Conservation (phyloP, 1,140 invertebrate genomes). For the Macrosteles quadrilineatus region DNA sequence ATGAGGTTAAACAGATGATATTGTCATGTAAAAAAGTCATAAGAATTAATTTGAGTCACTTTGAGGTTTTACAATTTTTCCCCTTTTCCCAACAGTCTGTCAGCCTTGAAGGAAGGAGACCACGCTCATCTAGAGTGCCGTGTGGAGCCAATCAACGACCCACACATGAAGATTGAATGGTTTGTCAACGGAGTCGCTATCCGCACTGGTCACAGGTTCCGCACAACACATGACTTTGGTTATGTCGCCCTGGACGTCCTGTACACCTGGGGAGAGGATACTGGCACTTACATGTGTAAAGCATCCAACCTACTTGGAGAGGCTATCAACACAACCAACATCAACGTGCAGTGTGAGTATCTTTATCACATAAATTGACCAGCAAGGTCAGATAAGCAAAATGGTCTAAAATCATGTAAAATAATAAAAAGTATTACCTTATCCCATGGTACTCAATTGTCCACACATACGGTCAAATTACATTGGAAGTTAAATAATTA, state of each 20-base stretch:
- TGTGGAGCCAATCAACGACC: constrained; percentile 93
- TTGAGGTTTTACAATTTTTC: too few species aligned
- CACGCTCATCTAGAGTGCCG: constrained; percentile 94
- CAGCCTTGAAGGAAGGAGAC: constrained; percentile 87
- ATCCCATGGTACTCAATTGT: too few species aligned
- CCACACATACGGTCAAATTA: too few species aligned
- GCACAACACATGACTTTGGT: constrained; percentile 93
- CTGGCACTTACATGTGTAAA: constrained; percentile 92
- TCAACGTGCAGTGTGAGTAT: constrained; percentile 72
- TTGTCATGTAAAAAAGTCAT: too few species aligned
- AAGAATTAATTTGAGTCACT: too few species aligned
- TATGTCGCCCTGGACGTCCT: constrained; percentile 94
- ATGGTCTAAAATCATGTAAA: too few species aligned
- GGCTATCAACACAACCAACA: constrained; percentile 88
- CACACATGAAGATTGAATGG: constrained; percentile 95
- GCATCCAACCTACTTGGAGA: constrained; percentile 90
- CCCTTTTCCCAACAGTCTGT: constrained; percentile 63
- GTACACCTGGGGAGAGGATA: constrained; percentile 91
- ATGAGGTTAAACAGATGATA: too few species aligned
- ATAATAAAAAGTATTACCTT: too few species aligned
- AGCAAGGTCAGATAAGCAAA: too few species aligned
- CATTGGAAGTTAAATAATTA: too few species aligned
- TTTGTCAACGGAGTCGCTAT: constrained; percentile 83
- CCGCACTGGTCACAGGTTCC: constrained; percentile 80
- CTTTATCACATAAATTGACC: too few species aligned